phyloP scores from a whole-genome alignment of 2,113 vertebrate species.

The Tyrannus savana region DNA sequence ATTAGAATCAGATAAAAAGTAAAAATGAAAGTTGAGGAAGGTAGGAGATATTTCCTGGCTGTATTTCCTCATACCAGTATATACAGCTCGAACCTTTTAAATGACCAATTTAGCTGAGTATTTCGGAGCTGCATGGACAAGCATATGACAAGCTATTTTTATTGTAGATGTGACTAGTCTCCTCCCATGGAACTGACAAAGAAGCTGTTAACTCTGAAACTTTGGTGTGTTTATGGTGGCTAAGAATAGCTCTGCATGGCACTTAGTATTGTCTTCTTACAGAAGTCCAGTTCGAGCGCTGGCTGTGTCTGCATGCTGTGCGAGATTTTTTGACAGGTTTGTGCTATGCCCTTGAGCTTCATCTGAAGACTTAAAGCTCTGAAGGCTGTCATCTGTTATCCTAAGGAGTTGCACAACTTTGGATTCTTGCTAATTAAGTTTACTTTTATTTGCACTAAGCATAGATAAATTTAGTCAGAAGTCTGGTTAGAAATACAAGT shows the following conservation, averaged over 20 bases:
- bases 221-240: background rate
- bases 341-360: background rate
- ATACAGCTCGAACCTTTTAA: background rate
- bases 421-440: background rate
- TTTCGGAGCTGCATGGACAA: background rate
- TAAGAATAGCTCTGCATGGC: background rate
- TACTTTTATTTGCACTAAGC: background rate
- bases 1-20: background rate
- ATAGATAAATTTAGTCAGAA: background rate
- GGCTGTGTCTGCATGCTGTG: background rate
- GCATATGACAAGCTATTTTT: conserved; percentile 24
- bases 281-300: background rate
- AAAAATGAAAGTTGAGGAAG: background rate
- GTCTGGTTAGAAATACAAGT: background rate
- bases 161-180: background rate
- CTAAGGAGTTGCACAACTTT: background rate
- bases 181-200: conserved; percentile 4
- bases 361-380: background rate
- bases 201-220: conserved; percentile 5
- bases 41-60: background rate
- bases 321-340: background rate
- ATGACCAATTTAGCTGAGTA: background rate
- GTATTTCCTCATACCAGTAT: background rate
- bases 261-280: background rate
- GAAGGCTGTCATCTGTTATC: background rate